Conservation (phyloP, 35 echinoderm and acorn worm species). For the Eucidaris tribuloides region DNA sequence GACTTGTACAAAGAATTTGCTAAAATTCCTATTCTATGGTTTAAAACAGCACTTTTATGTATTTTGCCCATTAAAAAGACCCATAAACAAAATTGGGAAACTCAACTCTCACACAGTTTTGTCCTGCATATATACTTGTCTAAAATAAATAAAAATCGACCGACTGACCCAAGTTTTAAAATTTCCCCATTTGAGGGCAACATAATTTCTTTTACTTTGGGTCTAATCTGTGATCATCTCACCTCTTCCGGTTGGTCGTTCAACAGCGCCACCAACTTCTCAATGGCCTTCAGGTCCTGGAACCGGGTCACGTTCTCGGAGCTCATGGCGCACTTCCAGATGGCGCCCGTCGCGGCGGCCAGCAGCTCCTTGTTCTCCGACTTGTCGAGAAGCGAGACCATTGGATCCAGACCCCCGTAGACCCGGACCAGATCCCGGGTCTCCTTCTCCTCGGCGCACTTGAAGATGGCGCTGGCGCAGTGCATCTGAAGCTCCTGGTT, state of each 20-base stretch:
- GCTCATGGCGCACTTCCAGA: constrained; percentile 99
- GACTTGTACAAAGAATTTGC: too few species aligned
- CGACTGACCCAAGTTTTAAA: too few species aligned
- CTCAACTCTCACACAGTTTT: too few species aligned
- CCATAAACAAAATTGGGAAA: too few species aligned
- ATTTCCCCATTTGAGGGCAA: too few species aligned
- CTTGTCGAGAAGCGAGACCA: constrained; percentile 62
- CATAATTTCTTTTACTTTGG: too few species aligned
- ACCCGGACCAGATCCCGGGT: constrained; percentile 87
- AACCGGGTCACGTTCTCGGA: constrained; percentile 91
- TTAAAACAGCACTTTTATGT: too few species aligned
- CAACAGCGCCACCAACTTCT: constrained; percentile 74
- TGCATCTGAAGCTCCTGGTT: constrained; percentile 98
- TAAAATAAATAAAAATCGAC: too few species aligned
- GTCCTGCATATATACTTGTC: too few species aligned
- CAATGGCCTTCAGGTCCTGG: constrained; percentile 97
- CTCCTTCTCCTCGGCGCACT: constrained; percentile 97
- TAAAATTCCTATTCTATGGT: too few species aligned
- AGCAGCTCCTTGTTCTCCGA: constrained; percentile 90
- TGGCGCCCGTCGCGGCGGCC: constrained; percentile 91
- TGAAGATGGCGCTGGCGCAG: constrained; percentile 97
- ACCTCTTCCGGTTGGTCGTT: constrained; percentile 99
- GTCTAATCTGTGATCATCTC: too few species aligned
- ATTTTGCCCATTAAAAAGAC: too few species aligned
- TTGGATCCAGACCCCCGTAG: constrained; percentile 89